Base-by-base conservation (phyloP, 92 coral and sea anemone genomes). In the Palythoa grandiflora region DNA sequence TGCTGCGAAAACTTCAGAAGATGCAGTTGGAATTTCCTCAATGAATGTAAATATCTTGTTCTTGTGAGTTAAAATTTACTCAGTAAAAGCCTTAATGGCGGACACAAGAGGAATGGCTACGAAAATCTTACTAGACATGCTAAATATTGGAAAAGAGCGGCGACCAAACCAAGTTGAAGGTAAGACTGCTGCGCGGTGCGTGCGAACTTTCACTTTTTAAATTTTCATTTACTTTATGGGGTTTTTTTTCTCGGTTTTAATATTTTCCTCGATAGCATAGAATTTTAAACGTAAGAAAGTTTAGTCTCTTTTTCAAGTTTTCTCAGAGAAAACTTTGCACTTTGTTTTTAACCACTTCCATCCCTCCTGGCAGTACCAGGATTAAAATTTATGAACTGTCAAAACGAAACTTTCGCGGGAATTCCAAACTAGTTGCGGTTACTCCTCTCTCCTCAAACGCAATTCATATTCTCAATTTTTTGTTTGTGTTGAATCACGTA, bases 51-150 rank as follows among this genome's bases (percentile, higher is more conserved):
- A 80, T 66, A 63, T 44, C 86, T 48, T 71, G 75, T 47, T 81
- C 60, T 81, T 19, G 48, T 44, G 40, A 81, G 75, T 81, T 40
- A n/a, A 35, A 13, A 11, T 16, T 81, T 11, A 19, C n/a, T 39
- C 2, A 40, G 48, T 28, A 81, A 61, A 38, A 68, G 66, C 6
- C 39, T 50, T 55, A 68, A 81, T 81, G 86, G 86, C 86, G 12
- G 73, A 47, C 47, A 40, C 92, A 40, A 95, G 90, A 71, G 98
- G 98, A 37, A 88, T 91, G 89, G 99, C 98, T n/a, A 89, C 99
- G 10, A 87, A 93, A 73, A 88, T 94, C 83, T 90, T 97, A 50
- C 79, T 93, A 44, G 96, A 93, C 72, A 91, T 97, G 89, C 75
- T 97, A 21, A 94, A 97, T 54, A 97, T 97, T 83, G 90, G 95